These are phyloP conservation scores for Chaetodon trifasciatus DNA, from an alignment of 2,797 vertebrate genomes.

Conservation along the genomic window DNA sequence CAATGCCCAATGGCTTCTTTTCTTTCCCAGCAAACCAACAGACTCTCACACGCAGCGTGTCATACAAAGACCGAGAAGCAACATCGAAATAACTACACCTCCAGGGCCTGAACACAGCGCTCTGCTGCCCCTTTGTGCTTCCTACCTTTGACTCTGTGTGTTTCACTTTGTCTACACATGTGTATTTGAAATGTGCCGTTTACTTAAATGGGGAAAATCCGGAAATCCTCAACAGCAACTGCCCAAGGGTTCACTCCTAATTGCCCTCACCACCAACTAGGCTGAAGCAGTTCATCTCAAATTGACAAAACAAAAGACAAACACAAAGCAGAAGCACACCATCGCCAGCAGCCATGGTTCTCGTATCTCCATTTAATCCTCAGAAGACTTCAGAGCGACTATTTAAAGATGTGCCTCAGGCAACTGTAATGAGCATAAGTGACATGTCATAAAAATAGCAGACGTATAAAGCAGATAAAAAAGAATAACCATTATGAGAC, in stretches of 20 bases:
- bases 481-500: slow-evolving; percentile 41
- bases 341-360: slow-evolving; percentile 38
- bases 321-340: slow-evolving; percentile 37
- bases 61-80: slow-evolving; percentile 53
- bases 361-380: slow-evolving; percentile 64
- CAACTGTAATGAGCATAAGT: slow-evolving; percentile 56
- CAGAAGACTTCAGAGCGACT: slow-evolving; percentile 50
- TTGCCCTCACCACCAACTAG: slow-evolving; percentile 57
- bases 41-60: slow-evolving; percentile 57
- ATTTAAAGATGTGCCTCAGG: slow-evolving; percentile 58
- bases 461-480: slow-evolving; percentile 41
- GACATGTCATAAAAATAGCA: slow-evolving; percentile 43
- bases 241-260: slow-evolving; percentile 61
- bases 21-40: slow-evolving; percentile 49
- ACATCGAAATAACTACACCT: slow-evolving; percentile 62
- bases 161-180: slow-evolving; percentile 26
- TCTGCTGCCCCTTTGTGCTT: slow-evolving; percentile 49
- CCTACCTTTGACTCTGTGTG: slow-evolving; percentile 43
- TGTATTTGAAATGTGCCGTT: slow-evolving; percentile 48
- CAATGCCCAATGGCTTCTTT: slow-evolving; percentile 63
- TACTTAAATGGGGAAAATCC: slow-evolving; percentile 47
- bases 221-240: slow-evolving; percentile 60
- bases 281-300: slow-evolving; percentile 61
- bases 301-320: slow-evolving; percentile 66
- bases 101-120: slow-evolving; percentile 45